Evolutionary conservation across 2,797 vertebrate species (phyloP), one percentile per base, ranked within the genome.

Genomic region (Cyprinodon diabolis): DNA sequence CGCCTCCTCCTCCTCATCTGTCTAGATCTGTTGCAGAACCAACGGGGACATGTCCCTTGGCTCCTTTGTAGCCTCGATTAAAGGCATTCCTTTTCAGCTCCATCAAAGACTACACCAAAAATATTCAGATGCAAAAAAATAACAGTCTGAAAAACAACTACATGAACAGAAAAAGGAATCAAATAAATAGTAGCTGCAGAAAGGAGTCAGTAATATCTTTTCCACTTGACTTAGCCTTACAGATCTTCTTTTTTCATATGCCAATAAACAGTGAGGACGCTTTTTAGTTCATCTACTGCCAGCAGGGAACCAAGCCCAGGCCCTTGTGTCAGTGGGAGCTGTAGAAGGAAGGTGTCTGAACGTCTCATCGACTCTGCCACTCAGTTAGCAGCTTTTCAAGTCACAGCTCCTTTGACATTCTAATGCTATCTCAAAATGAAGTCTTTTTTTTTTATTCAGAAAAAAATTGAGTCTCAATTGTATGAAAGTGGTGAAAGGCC

Each of bases 71-170:
- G 89, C 87, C 77, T 79, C 86, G 88, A 90, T 94, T 92, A 93
- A 94, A 95, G 92, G 84, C 93, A 95, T 95, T 95, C 92, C 86
- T 91, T 81, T 84, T 79, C 86, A 81, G 88, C 80, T 91, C 87
- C 88, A 92, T 93, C 90, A 90, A 91, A 92, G 88, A 83, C 92
- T 78, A 85, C 77, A 77, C 81, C 81, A 86, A 93, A 93, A 94
- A 94, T 93, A 94, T 91, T 93, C 85, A 3, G 19, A 90, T 86
- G 84, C 83, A 84, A 87, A 87, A 90, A 91, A 89, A 84, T 87
- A 84, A 90, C 91, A 85, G 89, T 80, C 87, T 89, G 74, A 88
- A 92, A 92, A 93, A 93, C 91, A 94, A 95, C 94, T 85, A 92
- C 80, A 86, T 17, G 77, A 86, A 78, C 84, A 84, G 83, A 80